Percentiles rank a stretch among this genome's conserved stretches.
These are phyloP conservation scores for Pseudois nayaur DNA, from an alignment of 2,113 vertebrate genomes.

Conservation along the genomic window DNA sequence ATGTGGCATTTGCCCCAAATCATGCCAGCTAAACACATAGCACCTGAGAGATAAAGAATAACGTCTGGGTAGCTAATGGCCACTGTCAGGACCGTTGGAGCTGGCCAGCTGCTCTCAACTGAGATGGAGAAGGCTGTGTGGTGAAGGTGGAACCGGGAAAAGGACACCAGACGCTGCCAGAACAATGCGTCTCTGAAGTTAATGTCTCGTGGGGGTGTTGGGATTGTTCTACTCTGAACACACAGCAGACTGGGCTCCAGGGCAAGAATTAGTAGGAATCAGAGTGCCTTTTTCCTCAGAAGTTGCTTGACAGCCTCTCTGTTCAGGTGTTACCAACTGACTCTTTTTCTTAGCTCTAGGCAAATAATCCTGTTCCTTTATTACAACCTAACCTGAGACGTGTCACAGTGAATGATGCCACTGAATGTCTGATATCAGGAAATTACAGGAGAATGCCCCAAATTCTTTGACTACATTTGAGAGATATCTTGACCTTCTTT, in stretches of 20 bases:
- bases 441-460: not conserved
- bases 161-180: not conserved
- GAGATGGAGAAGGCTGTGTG: not conserved
- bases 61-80: not conserved
- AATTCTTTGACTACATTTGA: not conserved
- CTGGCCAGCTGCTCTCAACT: not conserved
- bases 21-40: not conserved
- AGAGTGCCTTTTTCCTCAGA: not conserved
- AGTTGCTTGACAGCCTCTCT: not conserved
- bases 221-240: not conserved
- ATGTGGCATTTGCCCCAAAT: not conserved
- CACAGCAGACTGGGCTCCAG: not conserved
- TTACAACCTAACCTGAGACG: not conserved
- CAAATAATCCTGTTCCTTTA: not conserved
- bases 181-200: not conserved
- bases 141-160: not conserved
- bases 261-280: not conserved
- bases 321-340: not conserved
- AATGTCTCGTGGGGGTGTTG: not conserved
- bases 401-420: not conserved
- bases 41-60: not conserved
- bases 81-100: not conserved
- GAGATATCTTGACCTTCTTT: not conserved
- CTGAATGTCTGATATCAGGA: not conserved
- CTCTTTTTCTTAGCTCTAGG: not conserved